Base-by-base conservation (phyloP, 1,140 invertebrate genomes). In the Coptotermes formosanus region DNA sequence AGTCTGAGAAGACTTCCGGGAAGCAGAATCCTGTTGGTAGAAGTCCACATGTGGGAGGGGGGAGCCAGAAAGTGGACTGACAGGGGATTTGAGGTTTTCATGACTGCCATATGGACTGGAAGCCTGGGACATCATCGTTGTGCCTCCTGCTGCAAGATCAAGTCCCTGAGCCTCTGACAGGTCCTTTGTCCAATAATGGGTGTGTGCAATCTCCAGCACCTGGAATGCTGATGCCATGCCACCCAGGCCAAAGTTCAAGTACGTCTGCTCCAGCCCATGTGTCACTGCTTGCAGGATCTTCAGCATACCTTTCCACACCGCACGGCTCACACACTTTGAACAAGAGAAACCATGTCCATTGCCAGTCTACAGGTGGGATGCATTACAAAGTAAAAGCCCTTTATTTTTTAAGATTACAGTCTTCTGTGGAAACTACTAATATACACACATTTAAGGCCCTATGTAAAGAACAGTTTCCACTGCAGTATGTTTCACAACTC, bases 171-270 rank as follows among this genome's bases (percentile, higher is more conserved):
- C 86, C 82, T 97, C 94, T 23, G 92, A 92, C 3, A 96, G 90
- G 89, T 99, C 98, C 90, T 97, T 97, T 84, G 95, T 96, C 98
- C 98, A 99, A 90, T 97, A 99, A 91, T 99, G 98, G 0, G 98
- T 99, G 91, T 99, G 98, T 4, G 98, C 97, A 89, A 99, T 98
- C 93, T 99, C 98, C 87, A 99, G 95, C 82, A 99, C 92, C 91
- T 99, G 98, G 91, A 98, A 98, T 23, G 98, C 97, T 7, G 97
- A 99, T 0, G 98, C 98, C 95, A 99, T 98, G 43, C 99, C 99
- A 85, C 98, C 98, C 0, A 98, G 93, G 0, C 98, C 98, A 89
- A 97, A 97, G 92, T 98, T 99, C 32, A 94, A 93, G 90, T 97
- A 99, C 3, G 97, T 98, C 87, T 96, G 94, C 90, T 98, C 98